Evolutionary conservation across 2,797 vertebrate species (phyloP), one percentile per base, ranked within the genome.

Genomic region (Tragelaphus oryx): DNA sequence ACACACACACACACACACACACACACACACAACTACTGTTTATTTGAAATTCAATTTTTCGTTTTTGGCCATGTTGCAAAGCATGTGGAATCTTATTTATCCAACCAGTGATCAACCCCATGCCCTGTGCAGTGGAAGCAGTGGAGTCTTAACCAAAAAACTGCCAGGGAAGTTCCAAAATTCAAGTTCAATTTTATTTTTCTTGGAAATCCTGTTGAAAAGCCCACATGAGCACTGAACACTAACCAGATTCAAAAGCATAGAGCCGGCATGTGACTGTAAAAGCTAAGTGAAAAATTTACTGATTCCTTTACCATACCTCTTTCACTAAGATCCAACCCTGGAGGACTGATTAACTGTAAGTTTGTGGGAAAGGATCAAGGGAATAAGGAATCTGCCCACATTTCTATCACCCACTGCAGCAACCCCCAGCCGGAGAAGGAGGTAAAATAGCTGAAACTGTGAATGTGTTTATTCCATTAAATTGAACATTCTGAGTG

Each of bases 11-110:
- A 48, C n/a, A 65, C 4, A n/a, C 28, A 71, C 17, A 54, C 57
- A 28, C 57, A 60, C 57, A 60, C 26, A 30, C 28, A 60, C 2
- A 17, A 50, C 30, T 90, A n/a, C 20, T 44, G 6, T 68, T 95
- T 89, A 37, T 84, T 17, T 82, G 28, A 93, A 62, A 86, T 75
- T 88, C 22, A 84, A 33, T 68, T 84, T 84, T 37, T 62, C 2
- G n/a, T 62, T 62, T 62, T 62, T n/a, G 30, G 30, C 60, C 30
- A 62, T 62, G 60, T 3, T 62, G 7, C 30, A 62, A 17, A 62
- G 30, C 4, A n/a, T 62, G 30, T 17, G 16, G 14, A 62, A 62
- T 62, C 60, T 17, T 62, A n/a, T 16, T 62, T n/a, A 62, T n/a
- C 60, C 0, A 62, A 62, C 4, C 30, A 62, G 60, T 62, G 60